Conservation (phyloP, 2,888 invertebrate species). For the Globia sparganii region DNA sequence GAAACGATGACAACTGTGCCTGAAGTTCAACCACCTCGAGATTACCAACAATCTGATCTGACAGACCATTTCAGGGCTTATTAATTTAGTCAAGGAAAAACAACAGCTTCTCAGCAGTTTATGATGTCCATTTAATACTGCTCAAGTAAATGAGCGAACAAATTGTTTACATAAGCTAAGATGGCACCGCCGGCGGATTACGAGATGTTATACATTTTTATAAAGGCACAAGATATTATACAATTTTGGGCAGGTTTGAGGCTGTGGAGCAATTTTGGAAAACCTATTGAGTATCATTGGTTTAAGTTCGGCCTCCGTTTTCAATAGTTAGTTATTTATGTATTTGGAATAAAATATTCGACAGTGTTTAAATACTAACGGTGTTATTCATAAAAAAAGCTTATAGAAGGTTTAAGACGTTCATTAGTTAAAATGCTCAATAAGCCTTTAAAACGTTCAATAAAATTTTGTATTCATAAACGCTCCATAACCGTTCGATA, state of each 20-base stretch:
- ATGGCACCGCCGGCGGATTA: conserved; percentile 41
- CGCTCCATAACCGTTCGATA: too few relatives aligned
- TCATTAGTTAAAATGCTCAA: too few relatives aligned
- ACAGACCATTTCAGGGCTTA: conserved; percentile 16
- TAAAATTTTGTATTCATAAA: too few relatives aligned
- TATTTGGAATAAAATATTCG: background rate
- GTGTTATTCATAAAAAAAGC: too few relatives aligned
- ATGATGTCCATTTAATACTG: conserved; percentile 52
- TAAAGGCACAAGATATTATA: background rate
- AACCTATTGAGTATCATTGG: background rate
- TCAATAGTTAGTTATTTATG: background rate
- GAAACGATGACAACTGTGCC: background rate
- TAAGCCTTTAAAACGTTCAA: too few relatives aligned
- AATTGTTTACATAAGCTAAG: conserved; percentile 41
- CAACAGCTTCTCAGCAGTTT: conserved; percentile 37
- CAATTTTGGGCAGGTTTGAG: background rate
- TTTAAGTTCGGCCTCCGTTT: background rate
- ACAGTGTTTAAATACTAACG: background rate
- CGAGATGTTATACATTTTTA: conserved; percentile 1
- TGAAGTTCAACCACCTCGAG: conserved; percentile 1
- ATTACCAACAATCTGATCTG: conserved; percentile 8
- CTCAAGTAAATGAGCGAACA: conserved; percentile 47
- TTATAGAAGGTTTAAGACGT: too few relatives aligned
- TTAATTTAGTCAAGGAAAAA: conserved; percentile 37
- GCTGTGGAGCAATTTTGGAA: background rate